Evolutionary conservation across 37 sponge, comb jelly and placozoan genomes (phyloP).

Genomic region (Dysidea cf. avara): DNA sequence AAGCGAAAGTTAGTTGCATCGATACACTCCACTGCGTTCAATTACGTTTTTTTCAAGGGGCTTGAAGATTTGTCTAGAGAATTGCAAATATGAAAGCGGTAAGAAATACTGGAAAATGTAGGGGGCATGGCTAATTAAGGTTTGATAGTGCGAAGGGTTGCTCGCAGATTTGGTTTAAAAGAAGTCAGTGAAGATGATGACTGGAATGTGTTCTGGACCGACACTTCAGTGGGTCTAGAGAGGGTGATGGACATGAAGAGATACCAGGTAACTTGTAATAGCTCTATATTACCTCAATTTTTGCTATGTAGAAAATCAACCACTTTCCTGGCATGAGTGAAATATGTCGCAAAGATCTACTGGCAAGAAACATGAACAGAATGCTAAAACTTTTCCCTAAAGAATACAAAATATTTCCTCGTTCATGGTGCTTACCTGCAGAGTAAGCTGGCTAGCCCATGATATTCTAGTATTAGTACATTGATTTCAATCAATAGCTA

Average conservation of each 20-base stretch:
- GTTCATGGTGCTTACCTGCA: constrained; percentile 95
- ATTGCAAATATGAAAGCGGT: constrained; percentile 97
- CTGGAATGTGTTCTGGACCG: constrained; percentile 92
- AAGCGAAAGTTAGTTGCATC: too few relatives aligned
- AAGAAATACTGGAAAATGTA: constrained; percentile 18
- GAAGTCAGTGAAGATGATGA: constrained; percentile 81
- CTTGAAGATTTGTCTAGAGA: constrained; percentile 70
- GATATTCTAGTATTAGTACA: not conserved
- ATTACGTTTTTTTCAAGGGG: constrained; percentile 14
- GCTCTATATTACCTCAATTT: constrained; percentile 4
- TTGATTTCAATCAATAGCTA: constrained; percentile 33
- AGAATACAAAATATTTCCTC: constrained; percentile 91
- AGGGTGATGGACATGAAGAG: constrained; percentile 83
- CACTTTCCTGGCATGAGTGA: constrained; percentile 99
- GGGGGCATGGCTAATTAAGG: not conserved
- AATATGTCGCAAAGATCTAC: constrained; percentile 94
- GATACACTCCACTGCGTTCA: too few relatives aligned
- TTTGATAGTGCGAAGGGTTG: constrained; percentile 77
- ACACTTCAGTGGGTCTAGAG: constrained; percentile 83
- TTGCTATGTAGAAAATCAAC: constrained; percentile 89
- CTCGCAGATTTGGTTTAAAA: constrained; percentile 78
- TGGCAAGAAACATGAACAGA: constrained; percentile 94
- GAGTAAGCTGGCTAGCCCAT: constrained; percentile 69
- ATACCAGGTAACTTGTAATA: constrained; percentile 78
- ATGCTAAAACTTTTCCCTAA: constrained; percentile 94